Conservation (phyloP, 2,888 invertebrate genomes). For the Apantesis nais region DNA sequence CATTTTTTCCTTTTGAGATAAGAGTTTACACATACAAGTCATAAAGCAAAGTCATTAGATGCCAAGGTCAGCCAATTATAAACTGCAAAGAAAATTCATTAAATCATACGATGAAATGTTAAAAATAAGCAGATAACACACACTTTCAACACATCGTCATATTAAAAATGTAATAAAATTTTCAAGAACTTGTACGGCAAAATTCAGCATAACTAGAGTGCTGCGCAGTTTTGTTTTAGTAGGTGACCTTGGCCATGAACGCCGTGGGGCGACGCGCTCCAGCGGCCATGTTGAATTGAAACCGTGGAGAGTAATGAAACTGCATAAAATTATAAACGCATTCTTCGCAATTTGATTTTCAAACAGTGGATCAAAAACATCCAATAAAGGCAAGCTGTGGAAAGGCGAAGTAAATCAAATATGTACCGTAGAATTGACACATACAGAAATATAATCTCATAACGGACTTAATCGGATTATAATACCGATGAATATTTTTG, state of each 20-base stretch:
- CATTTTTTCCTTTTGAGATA: slow-evolving; percentile 24
- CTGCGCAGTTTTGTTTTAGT: slow-evolving; percentile 78
- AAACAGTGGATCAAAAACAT: slow-evolving; percentile 46
- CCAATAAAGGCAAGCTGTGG: slow-evolving; percentile 41
- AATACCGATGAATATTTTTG: slow-evolving; percentile 11
- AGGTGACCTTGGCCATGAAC: slow-evolving; percentile 83
- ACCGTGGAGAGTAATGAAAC: slow-evolving; percentile 74
- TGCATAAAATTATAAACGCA: slow-evolving; percentile 74
- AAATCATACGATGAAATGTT: not conserved
- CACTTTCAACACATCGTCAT: not conserved
- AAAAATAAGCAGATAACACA: slow-evolving; percentile 7
- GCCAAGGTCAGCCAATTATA: slow-evolving; percentile 3
- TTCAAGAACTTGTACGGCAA: slow-evolving; percentile 40
- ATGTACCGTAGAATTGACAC: slow-evolving; percentile 36
- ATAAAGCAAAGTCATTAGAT: not conserved
- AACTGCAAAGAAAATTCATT: not conserved
- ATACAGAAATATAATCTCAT: slow-evolving; percentile 35
- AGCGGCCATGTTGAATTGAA: slow-evolving; percentile 76
- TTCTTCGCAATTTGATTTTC: slow-evolving; percentile 56
- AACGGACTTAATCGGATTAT: slow-evolving; percentile 22
- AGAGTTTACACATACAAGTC: slow-evolving; percentile 2
- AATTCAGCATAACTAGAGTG: slow-evolving; percentile 52
- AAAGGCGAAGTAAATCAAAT: slow-evolving; percentile 44
- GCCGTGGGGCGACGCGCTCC: slow-evolving; percentile 77
- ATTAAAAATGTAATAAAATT: slow-evolving; percentile 33